Conservation (phyloP, 2,113 vertebrate species). For the Nothoprocta perdicaria region DNA sequence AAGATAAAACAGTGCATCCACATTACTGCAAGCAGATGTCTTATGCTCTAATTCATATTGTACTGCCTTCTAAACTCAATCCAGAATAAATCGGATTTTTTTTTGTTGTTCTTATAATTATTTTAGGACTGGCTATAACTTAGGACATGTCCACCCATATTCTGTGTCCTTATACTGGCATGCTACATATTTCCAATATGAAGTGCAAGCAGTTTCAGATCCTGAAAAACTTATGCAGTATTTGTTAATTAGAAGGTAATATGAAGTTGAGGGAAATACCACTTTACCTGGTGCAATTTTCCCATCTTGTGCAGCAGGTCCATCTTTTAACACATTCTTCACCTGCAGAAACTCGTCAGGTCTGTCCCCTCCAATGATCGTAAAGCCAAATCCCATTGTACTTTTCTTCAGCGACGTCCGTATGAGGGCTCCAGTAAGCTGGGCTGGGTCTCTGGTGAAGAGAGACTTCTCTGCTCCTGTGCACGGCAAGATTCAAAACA, state of each 20-base stretch:
- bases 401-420: slow-evolving; percentile 91
- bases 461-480: slow-evolving; percentile 78
- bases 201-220: background rate
- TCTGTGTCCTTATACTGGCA: background rate
- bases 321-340: slow-evolving; percentile 94
- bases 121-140: slow-evolving; percentile 13
- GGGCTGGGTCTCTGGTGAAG: slow-evolving; percentile 92
- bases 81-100: slow-evolving; percentile 25
- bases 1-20: slow-evolving; percentile 9
- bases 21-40: slow-evolving; percentile 18
- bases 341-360: slow-evolving; percentile 97
- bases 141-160: background rate
- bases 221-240: background rate
- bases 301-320: slow-evolving; percentile 93
- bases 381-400: slow-evolving; percentile 95
- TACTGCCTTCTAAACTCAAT: slow-evolving; percentile 2
- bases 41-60: slow-evolving; percentile 18
- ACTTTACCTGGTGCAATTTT: slow-evolving; percentile 91
- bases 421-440: slow-evolving; percentile 89
- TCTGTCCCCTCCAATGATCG: slow-evolving; percentile 97
- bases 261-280: background rate
- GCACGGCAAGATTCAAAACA: background rate
- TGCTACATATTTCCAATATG: background rate
- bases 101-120: background rate
- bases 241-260: too few relatives aligned